These are phyloP conservation scores for Oceanodroma leucorhoa DNA, from an alignment of 2,797 vertebrate species.

Conservation along the genomic window DNA sequence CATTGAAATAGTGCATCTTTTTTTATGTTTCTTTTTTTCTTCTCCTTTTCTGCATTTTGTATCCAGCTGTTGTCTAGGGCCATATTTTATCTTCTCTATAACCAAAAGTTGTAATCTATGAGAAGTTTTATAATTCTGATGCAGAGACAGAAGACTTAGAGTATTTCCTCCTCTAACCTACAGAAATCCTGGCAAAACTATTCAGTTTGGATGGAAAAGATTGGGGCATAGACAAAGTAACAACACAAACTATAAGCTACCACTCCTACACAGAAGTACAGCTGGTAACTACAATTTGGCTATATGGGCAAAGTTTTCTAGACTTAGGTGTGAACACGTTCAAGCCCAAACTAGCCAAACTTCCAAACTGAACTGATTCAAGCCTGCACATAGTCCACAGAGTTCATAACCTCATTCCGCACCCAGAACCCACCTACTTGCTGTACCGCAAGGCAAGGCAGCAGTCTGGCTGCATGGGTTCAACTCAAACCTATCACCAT, in stretches of 20 bases:
- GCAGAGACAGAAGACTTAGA: background rate
- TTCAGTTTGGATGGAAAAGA: background rate
- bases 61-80: background rate
- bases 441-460: background rate
- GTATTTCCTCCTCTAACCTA: background rate
- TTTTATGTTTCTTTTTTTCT: background rate
- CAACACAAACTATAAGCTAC: background rate
- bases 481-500: background rate
- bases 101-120: background rate
- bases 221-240: background rate
- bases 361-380: background rate
- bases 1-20: background rate
- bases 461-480: background rate
- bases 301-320: background rate
- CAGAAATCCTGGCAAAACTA: background rate
- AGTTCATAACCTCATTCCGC: background rate
- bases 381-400: background rate
- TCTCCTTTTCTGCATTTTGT: background rate
- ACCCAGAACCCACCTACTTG: background rate
- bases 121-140: background rate
- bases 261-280: background rate
- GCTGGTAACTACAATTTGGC: background rate
- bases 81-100: background rate
- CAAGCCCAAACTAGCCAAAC: background rate
- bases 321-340: background rate